These are phyloP conservation scores for Drosophila rellima DNA, from an alignment of 2,888 invertebrate species.

Conservation along the genomic window DNA sequence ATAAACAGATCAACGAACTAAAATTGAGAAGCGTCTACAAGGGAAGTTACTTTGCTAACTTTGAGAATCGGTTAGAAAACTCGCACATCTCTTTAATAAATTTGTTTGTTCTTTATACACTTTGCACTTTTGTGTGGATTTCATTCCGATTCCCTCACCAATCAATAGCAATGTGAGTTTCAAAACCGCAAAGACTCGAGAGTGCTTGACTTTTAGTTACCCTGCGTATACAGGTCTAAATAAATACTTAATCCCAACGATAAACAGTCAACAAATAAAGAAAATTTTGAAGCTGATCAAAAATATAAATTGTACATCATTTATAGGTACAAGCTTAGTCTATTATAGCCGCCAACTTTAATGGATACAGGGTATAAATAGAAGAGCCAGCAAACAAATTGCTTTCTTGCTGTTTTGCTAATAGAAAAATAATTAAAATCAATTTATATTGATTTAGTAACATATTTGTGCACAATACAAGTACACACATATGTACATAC, in stretches of 20 bases:
- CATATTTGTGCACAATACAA: constrained; percentile 55
- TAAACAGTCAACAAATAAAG: background rate
- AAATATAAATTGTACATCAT: background rate
- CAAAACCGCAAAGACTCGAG: background rate
- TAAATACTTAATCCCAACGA: background rate
- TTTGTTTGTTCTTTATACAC: background rate
- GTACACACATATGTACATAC: background rate
- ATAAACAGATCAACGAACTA: constrained; percentile 2
- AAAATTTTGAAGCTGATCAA: background rate
- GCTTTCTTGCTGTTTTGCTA: constrained; percentile 66
- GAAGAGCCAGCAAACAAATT: constrained; percentile 34
- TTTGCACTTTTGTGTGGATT: constrained; percentile 24
- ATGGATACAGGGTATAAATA: constrained; percentile 8
- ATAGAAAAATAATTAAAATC: constrained; percentile 82
- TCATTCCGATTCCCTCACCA: constrained; percentile 21
- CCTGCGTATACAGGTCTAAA: background rate
- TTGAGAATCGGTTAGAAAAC: constrained; percentile 1
- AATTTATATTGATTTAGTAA: constrained; percentile 82
- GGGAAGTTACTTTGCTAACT: background rate
- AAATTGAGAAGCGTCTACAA: background rate
- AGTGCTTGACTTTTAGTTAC: background rate
- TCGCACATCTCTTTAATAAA: background rate
- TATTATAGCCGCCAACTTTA: background rate
- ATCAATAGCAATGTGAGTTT: constrained; percentile 48
- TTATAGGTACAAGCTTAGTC: background rate